Evolutionary conservation across 2,113 vertebrate species (phyloP), one percentile per base, ranked within the genome.

Genomic region (Oryzias woworae): DNA sequence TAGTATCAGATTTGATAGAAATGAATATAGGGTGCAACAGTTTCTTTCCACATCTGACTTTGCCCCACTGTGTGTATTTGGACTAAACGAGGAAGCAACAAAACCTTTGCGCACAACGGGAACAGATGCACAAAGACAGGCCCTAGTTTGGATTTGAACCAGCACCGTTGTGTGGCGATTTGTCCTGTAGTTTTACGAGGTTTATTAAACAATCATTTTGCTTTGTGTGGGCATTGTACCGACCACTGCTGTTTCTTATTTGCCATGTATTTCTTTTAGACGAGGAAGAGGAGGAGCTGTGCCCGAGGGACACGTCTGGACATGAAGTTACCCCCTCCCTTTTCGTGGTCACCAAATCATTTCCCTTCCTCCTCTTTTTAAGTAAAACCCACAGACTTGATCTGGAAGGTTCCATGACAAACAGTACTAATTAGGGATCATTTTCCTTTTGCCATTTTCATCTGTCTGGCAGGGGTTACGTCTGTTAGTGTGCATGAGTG

Each of bases 381-480:
- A 55, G 59, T 14, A 15, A 36, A 76, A 81, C 79, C 70, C 84
- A 46, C 75, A 75, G 63, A 62, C 53, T 49, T 51, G 57, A 47
- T 84, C 61, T 58, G 52, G 82, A 89, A 66, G 68, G 73, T 66
- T 75, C 84, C 53, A 65, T 66, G 82, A 75, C 73, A 87, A 85
- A 85, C 58, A 45, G 70, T 82, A 87, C 85, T 91, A 90, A 91
- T 91, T 86, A 82, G 24, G 60, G 74, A 75, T 77, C 64, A 61
- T 67, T 77, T 83, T 70, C 15, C 61, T 81, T 79, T 77, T 17
- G 52, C 42, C 58, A 68, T 71, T 54, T 63, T 76, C 17, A 60
- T 2, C 52, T 12, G 41, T 71, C 58, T 61, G 58, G 66, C 24
- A 48, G 31, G 8, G 22, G 17, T 66, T 58, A 56, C 0, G 0